Conservation (phyloP, 2,888 invertebrate genomes). For the Acronicta aceris region DNA sequence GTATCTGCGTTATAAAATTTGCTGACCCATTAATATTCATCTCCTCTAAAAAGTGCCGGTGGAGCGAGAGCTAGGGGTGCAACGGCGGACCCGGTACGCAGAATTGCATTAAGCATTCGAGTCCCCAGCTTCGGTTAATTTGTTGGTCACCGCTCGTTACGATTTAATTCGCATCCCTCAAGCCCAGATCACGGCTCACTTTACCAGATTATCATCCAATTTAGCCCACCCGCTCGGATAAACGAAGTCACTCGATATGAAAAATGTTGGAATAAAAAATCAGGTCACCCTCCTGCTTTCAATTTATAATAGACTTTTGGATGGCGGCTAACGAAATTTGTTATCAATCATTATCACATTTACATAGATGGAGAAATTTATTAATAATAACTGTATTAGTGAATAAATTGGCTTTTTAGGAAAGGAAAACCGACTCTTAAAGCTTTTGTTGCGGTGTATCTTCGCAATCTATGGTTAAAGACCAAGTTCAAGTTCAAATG, state of each 20-base stretch:
- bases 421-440: too few species aligned
- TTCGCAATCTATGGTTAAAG: too few species aligned
- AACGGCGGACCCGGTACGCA: constrained; percentile 34
- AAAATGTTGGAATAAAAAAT: constrained; percentile 57
- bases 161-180: constrained; percentile 68
- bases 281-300: constrained; percentile 44
- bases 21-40: constrained; percentile 53
- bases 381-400: constrained; percentile 40
- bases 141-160: constrained; percentile 73
- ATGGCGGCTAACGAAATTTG: constrained; percentile 51
- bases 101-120: constrained; percentile 69
- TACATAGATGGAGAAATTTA: constrained; percentile 41
- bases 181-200: constrained; percentile 54
- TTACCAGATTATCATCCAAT: constrained; percentile 63
- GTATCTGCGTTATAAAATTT: constrained; percentile 46
- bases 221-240: constrained; percentile 51
- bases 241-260: constrained; percentile 60
- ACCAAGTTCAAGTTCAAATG: too few species aligned
- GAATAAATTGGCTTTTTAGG: background rate
- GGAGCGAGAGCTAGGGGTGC: constrained; percentile 25
- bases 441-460: too few species aligned
- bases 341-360: constrained; percentile 50
- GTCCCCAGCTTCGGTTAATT: constrained; percentile 71
- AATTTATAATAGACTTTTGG: constrained; percentile 53
- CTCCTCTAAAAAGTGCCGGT: constrained; percentile 46